phyloP scores from a whole-genome alignment of 2,797 vertebrate species.

The Cyprinodon diabolis region DNA sequence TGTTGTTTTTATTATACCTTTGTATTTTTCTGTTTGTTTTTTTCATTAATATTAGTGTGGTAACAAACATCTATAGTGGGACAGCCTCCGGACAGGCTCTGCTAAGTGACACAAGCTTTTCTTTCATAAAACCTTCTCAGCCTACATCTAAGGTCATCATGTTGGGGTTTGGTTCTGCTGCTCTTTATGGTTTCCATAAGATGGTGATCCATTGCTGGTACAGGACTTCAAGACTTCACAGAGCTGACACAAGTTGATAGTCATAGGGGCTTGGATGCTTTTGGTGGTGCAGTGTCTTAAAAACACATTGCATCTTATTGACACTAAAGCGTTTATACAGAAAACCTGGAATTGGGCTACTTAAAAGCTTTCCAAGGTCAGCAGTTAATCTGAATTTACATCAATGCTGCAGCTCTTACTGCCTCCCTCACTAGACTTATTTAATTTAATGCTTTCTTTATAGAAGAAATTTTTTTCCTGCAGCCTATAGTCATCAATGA shows the following conservation, averaged over 20 bases:
- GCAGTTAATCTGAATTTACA: slow-evolving; percentile 3
- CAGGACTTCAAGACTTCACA: slow-evolving; percentile 77
- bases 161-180: slow-evolving; percentile 19
- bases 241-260: slow-evolving; percentile 30
- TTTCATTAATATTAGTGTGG: slow-evolving; percentile 81
- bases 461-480: slow-evolving; percentile 62
- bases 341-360: background rate
- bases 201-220: slow-evolving; percentile 80
- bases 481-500: slow-evolving; percentile 63
- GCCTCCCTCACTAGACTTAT: slow-evolving; percentile 17
- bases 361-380: background rate
- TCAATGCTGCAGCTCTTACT: slow-evolving; percentile 13
- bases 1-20: slow-evolving; percentile 70
- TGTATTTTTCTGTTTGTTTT: slow-evolving; percentile 65
- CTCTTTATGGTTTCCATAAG: slow-evolving; percentile 64
- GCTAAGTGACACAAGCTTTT: slow-evolving; percentile 35
- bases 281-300: background rate
- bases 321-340: background rate
- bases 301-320: background rate
- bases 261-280: slow-evolving; percentile 10
- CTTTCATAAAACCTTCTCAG: slow-evolving; percentile 24
- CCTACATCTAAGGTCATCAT: background rate
- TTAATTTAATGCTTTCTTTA: no score
- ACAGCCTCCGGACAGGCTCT: slow-evolving; percentile 79
- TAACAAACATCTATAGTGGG: slow-evolving; percentile 78